Evolutionary conservation across 1,140 invertebrate species (phyloP), one percentile per base, ranked within the genome.

Genomic region (Lordiphosa collinella): DNA sequence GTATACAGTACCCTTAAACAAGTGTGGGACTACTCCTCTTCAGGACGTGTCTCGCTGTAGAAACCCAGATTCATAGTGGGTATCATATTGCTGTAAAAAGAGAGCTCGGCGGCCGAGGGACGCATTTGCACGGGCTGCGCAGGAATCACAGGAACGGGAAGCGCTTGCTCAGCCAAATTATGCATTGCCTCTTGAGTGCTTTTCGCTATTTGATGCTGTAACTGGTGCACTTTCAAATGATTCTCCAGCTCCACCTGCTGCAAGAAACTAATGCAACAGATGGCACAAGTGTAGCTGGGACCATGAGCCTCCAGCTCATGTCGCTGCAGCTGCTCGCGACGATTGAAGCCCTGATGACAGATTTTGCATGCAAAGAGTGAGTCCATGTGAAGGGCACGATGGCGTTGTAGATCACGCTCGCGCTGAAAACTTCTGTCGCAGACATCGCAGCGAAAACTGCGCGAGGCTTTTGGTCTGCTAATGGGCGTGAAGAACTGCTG

Each of bases 321-420:
- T 12, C 92, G 90, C 12, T 92, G 90, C 53, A 94, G 79, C 80
- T 93, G 93, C 66, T 94, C 93, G 61, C 92, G 93, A 11, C 91
- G 90, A 18, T 90, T 92, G 70, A 94, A 94, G 50, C 91, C 90
- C 66, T 92, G 92, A 50, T 91, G 90, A 87, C 93, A 94, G 46
- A 91, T 90, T 44, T 86, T 90, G 75, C 93, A 94, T 29, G 91
- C 90, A 62, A 92, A 93, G 4, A 92, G 90, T 50, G 92, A 91
- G 84, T 92, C 92, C 46, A 92, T 90, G 75, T 94, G 93, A 1
- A 92, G 89, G 4, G 90, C 89, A 6, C 90, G 88, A 88, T 94
- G 93, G 0, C 92, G 89, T 56, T 93, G 92, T 12, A 93, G 68
- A 80, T 94, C 93, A 25, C 92, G 89, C 70, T 93, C 92, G 1